These are phyloP conservation scores for Cairina moschata DNA, from an alignment of 2,113 vertebrate species.

Conservation along the genomic window DNA sequence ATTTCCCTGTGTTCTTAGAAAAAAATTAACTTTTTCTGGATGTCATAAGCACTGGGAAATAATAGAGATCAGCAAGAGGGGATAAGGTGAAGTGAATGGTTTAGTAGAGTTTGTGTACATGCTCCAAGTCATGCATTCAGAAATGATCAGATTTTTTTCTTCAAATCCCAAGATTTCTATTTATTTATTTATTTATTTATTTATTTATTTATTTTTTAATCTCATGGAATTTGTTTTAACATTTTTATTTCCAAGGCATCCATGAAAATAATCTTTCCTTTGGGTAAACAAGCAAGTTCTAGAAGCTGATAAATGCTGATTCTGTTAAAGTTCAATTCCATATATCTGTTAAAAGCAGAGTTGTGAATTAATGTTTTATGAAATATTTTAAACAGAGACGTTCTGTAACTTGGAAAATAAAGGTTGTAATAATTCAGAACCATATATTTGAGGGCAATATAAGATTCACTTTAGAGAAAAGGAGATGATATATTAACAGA, in stretches of 20 bases:
- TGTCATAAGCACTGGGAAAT: background rate
- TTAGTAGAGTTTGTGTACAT: background rate
- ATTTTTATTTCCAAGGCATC: background rate
- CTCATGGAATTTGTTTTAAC: background rate
- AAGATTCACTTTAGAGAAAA: background rate
- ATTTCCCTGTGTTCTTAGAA: background rate
- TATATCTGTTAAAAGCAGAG: background rate
- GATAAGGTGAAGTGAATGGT: background rate
- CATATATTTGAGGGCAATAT: background rate
- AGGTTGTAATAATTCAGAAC: background rate
- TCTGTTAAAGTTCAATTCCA: background rate
- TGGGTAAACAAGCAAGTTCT: background rate
- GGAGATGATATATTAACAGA: background rate
- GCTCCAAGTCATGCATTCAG: background rate
- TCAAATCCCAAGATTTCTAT: background rate
- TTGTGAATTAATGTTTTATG: background rate
- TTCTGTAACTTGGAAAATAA: background rate
- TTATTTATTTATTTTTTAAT: background rate
- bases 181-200: too few species aligned
- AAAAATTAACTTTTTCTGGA: background rate
- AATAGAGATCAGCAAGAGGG: background rate
- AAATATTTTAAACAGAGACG: background rate
- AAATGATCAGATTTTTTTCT: background rate
- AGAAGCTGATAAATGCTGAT: background rate
- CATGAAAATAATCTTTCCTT: background rate